Evolutionary conservation across 2,113 vertebrate genomes (phyloP).

Genomic region (Trematomus loennbergii): DNA sequence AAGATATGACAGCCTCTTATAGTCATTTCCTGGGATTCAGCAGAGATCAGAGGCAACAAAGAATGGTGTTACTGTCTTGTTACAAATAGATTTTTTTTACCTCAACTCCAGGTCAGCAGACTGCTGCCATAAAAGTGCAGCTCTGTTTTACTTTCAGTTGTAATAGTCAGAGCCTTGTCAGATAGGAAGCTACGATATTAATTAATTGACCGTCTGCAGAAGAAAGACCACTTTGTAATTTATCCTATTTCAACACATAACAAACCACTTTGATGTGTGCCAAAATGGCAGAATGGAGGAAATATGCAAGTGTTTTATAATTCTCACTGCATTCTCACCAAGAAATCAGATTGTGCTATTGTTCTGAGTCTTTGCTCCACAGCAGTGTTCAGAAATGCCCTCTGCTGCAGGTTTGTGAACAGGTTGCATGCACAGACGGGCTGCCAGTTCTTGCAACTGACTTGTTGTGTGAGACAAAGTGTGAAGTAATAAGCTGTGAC

Average conservation of each 20-base stretch:
- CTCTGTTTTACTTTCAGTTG: slow-evolving; percentile 34
- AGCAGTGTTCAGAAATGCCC: slow-evolving; percentile 30
- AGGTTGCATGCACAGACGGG: slow-evolving; percentile 68
- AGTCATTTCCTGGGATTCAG: slow-evolving; percentile 47
- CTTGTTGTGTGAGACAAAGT: slow-evolving; percentile 72
- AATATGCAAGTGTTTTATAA: slow-evolving; percentile 21
- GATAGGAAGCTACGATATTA: background rate
- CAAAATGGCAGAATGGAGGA: slow-evolving; percentile 14
- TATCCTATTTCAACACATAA: slow-evolving; percentile 4
- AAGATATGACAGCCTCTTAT: slow-evolving; percentile 26
- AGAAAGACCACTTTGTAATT: slow-evolving; percentile 23
- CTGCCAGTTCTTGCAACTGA: slow-evolving; percentile 55
- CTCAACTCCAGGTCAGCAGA: slow-evolving; percentile 45
- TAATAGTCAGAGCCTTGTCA: background rate
- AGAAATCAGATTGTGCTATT: slow-evolving; percentile 36
- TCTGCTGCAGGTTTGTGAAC: slow-evolving; percentile 62
- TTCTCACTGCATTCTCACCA: slow-evolving; percentile 28
- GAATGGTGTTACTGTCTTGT: slow-evolving; percentile 1
- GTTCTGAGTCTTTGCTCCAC: slow-evolving; percentile 26
- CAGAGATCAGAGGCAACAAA: slow-evolving; percentile 51
- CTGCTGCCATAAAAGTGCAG: slow-evolving; percentile 43
- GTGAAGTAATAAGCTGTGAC: slow-evolving; percentile 65
- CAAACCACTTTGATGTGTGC: background rate
- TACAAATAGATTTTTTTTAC: slow-evolving; percentile 53
- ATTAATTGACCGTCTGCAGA: slow-evolving; percentile 26